phyloP scores from a whole-genome alignment of 2,888 invertebrate genomes.

The Drosophila peninsularis region DNA sequence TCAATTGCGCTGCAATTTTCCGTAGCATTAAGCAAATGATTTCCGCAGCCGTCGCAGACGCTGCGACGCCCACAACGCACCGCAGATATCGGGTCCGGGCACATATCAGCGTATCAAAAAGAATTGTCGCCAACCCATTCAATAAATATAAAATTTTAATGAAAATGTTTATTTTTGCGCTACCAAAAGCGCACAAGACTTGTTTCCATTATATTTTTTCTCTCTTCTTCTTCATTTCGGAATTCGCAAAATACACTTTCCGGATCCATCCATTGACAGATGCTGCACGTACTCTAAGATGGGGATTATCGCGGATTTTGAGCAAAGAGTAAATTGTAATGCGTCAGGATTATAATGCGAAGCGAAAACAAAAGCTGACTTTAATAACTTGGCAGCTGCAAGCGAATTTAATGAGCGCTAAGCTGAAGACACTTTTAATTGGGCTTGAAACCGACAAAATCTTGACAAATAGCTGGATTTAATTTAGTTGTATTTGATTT shows the following conservation, averaged over 20 bases:
- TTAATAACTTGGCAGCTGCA: not conserved
- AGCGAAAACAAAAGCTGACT: slow-evolving; percentile 3
- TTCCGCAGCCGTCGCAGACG: slow-evolving; percentile 59
- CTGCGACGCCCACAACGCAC: slow-evolving; percentile 49
- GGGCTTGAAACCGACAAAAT: not conserved
- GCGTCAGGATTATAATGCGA: slow-evolving; percentile 9
- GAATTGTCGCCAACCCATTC: slow-evolving; percentile 69
- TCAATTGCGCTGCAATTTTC: slow-evolving; percentile 67
- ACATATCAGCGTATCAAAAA: slow-evolving; percentile 69
- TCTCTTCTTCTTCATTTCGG: not conserved
- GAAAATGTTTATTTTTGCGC: slow-evolving; percentile 73
- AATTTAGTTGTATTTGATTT: not conserved
- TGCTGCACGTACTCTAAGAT: slow-evolving; percentile 9
- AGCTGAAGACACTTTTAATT: not conserved
- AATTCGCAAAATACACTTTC: slow-evolving; percentile 46
- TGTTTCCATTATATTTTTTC: slow-evolving; percentile 40
- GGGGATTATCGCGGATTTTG: slow-evolving; percentile 30
- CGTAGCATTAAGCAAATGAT: slow-evolving; percentile 43
- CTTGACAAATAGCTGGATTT: not conserved
- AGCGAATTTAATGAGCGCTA: not conserved
- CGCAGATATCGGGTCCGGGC: slow-evolving; percentile 42
- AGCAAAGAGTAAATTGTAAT: slow-evolving; percentile 19
- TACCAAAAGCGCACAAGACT: slow-evolving; percentile 62
- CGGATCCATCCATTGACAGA: slow-evolving; percentile 20
- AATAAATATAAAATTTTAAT: slow-evolving; percentile 75